Conservation (phyloP, 2,797 vertebrate species). For the Microctenopoma steveboyesi region DNA sequence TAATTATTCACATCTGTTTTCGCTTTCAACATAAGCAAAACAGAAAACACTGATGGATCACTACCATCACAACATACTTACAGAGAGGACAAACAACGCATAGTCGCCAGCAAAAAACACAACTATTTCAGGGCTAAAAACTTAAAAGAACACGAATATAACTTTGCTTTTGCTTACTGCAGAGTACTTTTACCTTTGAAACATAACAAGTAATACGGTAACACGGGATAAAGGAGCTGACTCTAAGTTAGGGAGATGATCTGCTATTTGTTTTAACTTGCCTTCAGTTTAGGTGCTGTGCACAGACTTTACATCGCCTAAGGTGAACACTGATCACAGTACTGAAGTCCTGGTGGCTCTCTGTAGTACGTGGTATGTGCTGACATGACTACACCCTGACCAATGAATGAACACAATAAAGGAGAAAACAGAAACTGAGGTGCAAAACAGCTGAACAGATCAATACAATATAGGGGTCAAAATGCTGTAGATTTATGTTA, state of each 20-base stretch:
- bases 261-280: neutral
- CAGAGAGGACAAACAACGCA: neutral
- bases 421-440: slow-evolving; percentile 60
- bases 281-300: neutral
- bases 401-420: slow-evolving; percentile 74
- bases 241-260: neutral
- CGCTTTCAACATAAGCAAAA: neutral
- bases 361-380: slow-evolving; percentile 65
- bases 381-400: slow-evolving; percentile 63
- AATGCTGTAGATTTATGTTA: slow-evolving; percentile 7
- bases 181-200: neutral
- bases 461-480: slow-evolving; percentile 23
- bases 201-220: neutral
- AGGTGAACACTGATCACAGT: slow-evolving; percentile 25
- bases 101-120: neutral
- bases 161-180: neutral
- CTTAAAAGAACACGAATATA: neutral
- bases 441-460: slow-evolving; percentile 36
- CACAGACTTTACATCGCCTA: neutral
- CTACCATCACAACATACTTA: neutral
- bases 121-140: neutral
- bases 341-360: slow-evolving; percentile 33
- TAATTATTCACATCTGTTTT: slow-evolving; percentile 11
- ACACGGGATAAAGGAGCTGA: neutral
- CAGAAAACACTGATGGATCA: neutral